Evolutionary conservation across 2,888 invertebrate genomes (phyloP), one percentile per base, ranked within the genome.

Genomic region (Pristionchus arcanus): DNA sequence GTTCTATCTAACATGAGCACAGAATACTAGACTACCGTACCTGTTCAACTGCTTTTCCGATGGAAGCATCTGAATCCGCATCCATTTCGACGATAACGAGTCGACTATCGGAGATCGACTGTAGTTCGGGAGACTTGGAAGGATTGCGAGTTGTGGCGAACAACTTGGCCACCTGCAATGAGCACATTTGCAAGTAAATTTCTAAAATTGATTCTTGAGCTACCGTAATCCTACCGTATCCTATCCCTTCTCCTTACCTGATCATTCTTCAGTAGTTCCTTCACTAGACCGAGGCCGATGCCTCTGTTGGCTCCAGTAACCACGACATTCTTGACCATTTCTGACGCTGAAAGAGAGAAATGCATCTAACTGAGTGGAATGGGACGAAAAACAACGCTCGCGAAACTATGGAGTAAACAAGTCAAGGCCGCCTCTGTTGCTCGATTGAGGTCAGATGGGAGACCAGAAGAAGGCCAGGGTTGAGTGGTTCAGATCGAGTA

Each of bases 81-180:
- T 81, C 81, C 81, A 81, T 81, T 28, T 81, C 81, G 28, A 81
- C 81, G 49, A 81, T 81, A 49, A 81, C 81, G 42, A 81, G 49
- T 1, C 81, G 81, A 49, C 53, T 49, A 81, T 81, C 81, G 28
- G 81, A 81, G 49, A 81, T 15, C 2, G 81, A 9, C 53, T 81
- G 81, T 11, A 81, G 81, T 28, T 81, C 81, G 9, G 81, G 81
- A 16, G 81, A 81, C 81, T 74, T 74, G 74, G 74, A 74, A 7
- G 81, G 49, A 19, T 81, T 81, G 42, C 81, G 42, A n/a, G 81
- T 81, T 4, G 81, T 81, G 15, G 81, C 81, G 49, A 81, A 81
- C 49, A 81, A 11, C 81, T 81, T 81, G 3, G 53, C 81, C 15
- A 81, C 49, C 81, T 81, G 81, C n/a, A 25, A 74, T 15, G 16